A percentile compares a stretch with the other conserved stretches of the same genome.
Evolutionary conservation across 2,888 invertebrate species (phyloP).

Genomic region (Crepidodera aurea): DNA sequence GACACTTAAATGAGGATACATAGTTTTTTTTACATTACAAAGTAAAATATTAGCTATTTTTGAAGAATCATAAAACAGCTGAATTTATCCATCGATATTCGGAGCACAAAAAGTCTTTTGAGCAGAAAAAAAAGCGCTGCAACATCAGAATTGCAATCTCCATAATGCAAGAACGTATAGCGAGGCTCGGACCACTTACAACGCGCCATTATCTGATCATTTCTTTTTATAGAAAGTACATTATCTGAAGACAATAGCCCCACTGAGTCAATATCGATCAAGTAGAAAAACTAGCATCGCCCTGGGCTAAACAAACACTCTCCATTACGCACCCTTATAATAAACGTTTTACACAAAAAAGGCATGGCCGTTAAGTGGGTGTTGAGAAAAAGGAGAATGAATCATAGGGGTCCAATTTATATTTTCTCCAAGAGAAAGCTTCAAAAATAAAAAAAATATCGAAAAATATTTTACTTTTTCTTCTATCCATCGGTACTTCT

Average conservation of each 20-base stretch:
- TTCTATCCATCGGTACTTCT: too few species aligned
- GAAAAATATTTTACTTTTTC: too few species aligned
- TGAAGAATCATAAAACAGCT: too few species aligned
- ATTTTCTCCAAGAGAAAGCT: too few species aligned
- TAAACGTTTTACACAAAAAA: conserved; percentile 20
- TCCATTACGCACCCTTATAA: conserved; percentile 29
- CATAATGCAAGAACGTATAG: background rate
- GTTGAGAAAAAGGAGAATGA: background rate
- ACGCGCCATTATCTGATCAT: conserved; percentile 13
- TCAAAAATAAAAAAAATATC: too few species aligned
- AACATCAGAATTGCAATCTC: conserved; percentile 9
- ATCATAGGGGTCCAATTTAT: background rate
- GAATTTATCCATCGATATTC: too few species aligned
- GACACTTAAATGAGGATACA: too few species aligned
- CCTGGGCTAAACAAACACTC: conserved; percentile 25
- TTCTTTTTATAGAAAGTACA: conserved; percentile 15
- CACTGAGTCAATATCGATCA: conserved; percentile 20
- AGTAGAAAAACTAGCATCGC: conserved; percentile 27
- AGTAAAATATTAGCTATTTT: too few species aligned
- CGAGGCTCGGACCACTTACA: conserved; percentile 2
- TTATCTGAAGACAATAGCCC: conserved; percentile 24
- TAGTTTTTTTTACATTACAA: too few species aligned
- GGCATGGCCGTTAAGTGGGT: conserved; percentile 10
- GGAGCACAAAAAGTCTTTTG: too few species aligned
- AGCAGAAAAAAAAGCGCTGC: conserved; percentile 6